Base-by-base conservation (phyloP, 2,797 vertebrate genomes). In the Meda fulgida region DNA sequence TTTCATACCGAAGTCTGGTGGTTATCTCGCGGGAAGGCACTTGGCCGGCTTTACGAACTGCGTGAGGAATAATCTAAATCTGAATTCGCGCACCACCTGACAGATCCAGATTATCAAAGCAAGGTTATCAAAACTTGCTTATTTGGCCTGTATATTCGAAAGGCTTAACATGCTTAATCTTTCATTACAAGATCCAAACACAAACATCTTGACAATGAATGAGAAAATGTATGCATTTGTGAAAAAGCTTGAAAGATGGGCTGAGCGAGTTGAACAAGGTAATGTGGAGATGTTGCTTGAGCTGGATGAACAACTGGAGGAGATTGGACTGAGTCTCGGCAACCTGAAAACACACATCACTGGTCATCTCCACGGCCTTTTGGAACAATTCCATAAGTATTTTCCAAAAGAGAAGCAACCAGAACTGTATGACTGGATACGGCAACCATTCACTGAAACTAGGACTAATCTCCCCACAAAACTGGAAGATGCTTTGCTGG, bases 121-220 rank as follows among this genome's bases (percentile, higher is more conserved):
- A 38, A 38, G 43, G 71, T 48, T 75, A 8, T 48, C 71, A 51
- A 48, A 51, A 51, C 71, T 75, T 48, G 71, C 26, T 29, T 75
- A 51, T 51, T 75, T 75, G 71, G n/a, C 46, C 19, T 75, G 46
- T 18, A 19, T 31, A 31, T 75, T 73, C 43, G 7, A 48, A 48
- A 48, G 4, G 46, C 46, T 48, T 48, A 48, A 48, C 13, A 48
- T 48, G 46, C 46, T 46, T 46, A 46, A 66, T 66, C 13, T 34
- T 26, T 66, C 63, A 66, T 34, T 66, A 19, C 14, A 51, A 53
- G 46, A 46, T 7, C 43, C 16, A 51, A 73, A 73, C 40, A 46
- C 40, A 43, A 21, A 18, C 26, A 73, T 46, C 40, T 3, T 26
- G 29, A 29, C 23, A 43, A 43, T 73, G 23, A 48, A 46, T 48